phyloP scores from a whole-genome alignment of 2,888 invertebrate genomes.

The Neria commutata region DNA sequence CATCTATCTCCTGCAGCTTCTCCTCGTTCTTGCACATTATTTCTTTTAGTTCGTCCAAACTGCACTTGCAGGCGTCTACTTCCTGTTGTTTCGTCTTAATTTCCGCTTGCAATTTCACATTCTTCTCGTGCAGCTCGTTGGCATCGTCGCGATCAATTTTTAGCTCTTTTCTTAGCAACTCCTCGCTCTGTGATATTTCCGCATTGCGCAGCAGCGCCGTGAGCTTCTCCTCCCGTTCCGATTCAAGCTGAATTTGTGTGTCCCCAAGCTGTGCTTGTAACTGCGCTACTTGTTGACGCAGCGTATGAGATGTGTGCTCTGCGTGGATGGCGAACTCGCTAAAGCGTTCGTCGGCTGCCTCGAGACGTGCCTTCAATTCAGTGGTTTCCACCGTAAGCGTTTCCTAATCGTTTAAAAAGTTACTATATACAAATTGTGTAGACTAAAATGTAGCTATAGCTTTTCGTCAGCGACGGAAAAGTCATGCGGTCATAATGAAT shows the following conservation, averaged over 20 bases:
- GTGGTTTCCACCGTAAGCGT: slow-evolving; percentile 50
- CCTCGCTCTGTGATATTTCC: slow-evolving; percentile 80
- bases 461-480: too few species aligned
- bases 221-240: slow-evolving; percentile 76
- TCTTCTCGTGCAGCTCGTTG: slow-evolving; percentile 65
- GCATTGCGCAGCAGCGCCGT: slow-evolving; percentile 78
- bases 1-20: slow-evolving; percentile 47
- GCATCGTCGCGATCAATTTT: slow-evolving; percentile 72
- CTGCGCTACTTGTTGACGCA: slow-evolving; percentile 48
- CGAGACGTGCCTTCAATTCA: slow-evolving; percentile 53
- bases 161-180: slow-evolving; percentile 76
- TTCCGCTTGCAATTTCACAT: slow-evolving; percentile 58
- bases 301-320: slow-evolving; percentile 50
- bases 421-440: too few species aligned
- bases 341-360: slow-evolving; percentile 57
- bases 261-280: slow-evolving; percentile 52
- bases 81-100: slow-evolving; percentile 62
- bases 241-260: slow-evolving; percentile 47
- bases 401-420: too few species aligned
- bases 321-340: slow-evolving; percentile 57
- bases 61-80: slow-evolving; percentile 56
- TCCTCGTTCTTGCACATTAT: slow-evolving; percentile 41
- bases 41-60: slow-evolving; percentile 43
- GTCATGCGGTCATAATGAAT: too few species aligned
- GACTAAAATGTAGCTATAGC: too few species aligned